Percentiles rank a stretch among this genome's conserved stretches.
Conservation (phyloP, 2,113 vertebrate genomes). For the Sapajus apella region DNA sequence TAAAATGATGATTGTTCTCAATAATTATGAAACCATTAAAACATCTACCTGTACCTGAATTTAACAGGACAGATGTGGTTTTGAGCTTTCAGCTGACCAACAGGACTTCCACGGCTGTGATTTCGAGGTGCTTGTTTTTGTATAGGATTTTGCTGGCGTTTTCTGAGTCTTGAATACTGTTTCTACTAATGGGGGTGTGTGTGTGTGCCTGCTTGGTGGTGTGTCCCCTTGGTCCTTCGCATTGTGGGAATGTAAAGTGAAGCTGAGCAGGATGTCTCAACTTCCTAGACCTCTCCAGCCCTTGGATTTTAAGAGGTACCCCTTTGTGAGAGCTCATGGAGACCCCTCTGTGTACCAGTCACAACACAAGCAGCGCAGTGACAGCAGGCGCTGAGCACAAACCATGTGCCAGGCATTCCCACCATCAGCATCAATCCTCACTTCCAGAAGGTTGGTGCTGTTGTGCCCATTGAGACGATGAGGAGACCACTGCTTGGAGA, state of each 20-base stretch:
- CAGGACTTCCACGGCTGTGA: not conserved
- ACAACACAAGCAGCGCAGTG: not conserved
- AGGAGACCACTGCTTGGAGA: not conserved
- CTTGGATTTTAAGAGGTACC: not conserved
- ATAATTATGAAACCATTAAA: conserved; percentile 60
- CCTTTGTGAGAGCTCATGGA: not conserved
- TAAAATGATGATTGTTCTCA: conserved; percentile 53
- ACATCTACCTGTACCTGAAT: conserved; percentile 18
- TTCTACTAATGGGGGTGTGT: not conserved
- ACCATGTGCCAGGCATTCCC: not conserved
- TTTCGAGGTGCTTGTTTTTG: conserved; percentile 16
- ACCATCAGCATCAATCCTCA: not conserved
- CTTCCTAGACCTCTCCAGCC: not conserved
- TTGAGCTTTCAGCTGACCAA: not conserved
- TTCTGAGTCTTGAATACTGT: not conserved
- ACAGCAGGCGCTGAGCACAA: not conserved
- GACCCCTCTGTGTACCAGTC: not conserved
- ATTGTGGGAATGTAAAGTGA: not conserved
- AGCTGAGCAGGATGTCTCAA: not conserved
- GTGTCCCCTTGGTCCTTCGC: not conserved
- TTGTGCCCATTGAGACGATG: not conserved
- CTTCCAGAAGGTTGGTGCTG: too few relatives aligned
- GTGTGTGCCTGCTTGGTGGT: not conserved
- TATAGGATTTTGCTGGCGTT: not conserved
- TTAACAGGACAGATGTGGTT: not conserved